Percentiles rank a stretch among this genome's conserved stretches.
phyloP scores from a whole-genome alignment of 2,797 vertebrate genomes.

The Crax fasciolata region DNA sequence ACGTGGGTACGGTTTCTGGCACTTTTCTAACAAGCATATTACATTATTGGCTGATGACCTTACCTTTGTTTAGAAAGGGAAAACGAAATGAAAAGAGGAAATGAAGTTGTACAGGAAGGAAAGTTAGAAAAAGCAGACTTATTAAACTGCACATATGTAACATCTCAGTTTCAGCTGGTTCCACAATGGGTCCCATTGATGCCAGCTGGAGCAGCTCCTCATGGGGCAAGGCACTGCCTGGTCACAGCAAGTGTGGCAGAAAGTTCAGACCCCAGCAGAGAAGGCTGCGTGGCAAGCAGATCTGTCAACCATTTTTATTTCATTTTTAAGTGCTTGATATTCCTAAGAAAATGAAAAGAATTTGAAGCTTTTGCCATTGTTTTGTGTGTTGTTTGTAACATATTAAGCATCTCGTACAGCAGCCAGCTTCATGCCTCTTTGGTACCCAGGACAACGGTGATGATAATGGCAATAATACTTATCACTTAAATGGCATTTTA shows the following conservation, averaged over 20 bases:
- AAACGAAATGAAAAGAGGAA: conserved; percentile 21
- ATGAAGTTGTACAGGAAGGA: conserved; percentile 7
- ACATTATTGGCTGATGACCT: conserved; percentile 9
- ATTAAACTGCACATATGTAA: not conserved
- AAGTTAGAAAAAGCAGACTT: not conserved
- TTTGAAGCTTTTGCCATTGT: not conserved
- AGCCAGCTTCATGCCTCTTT: not conserved
- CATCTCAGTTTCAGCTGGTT: not conserved
- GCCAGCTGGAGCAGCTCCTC: not conserved
- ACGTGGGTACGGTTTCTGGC: not conserved
- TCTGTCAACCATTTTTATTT: not conserved
- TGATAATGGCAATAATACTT: conserved; percentile 61
- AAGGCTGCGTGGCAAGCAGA: not conserved
- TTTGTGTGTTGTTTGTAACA: not conserved
- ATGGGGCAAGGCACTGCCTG: not conserved
- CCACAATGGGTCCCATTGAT: not conserved
- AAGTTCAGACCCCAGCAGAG: not conserved
- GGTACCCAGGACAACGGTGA: conserved; percentile 27
- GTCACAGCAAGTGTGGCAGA: not conserved
- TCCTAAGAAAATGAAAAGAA: not conserved
- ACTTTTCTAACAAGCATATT: not conserved
- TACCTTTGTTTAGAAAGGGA: conserved; percentile 24
- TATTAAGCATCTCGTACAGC: conserved; percentile 2
- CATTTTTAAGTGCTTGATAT: not conserved
- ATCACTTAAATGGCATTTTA: conserved; percentile 59